A percentile compares a stretch with the other conserved stretches of the same genome.
These are phyloP conservation scores for Phallusia fumigata DNA, from an alignment of 23 tunicate genomes.

Conservation along the genomic window DNA sequence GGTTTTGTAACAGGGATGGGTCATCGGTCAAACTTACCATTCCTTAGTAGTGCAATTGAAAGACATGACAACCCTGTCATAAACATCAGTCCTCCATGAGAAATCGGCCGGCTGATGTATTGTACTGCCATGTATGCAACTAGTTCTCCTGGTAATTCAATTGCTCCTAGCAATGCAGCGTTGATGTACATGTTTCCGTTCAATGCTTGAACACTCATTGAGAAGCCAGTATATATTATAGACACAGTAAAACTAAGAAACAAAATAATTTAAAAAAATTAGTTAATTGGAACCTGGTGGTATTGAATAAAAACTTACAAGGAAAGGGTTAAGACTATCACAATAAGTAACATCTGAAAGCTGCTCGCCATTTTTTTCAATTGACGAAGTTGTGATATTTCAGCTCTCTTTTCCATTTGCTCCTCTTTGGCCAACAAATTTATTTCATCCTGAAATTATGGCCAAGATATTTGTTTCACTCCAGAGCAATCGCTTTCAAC, in stretches of 20 bases:
- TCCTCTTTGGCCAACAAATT: neutral
- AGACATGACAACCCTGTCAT: constrained; percentile 27
- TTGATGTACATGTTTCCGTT: constrained; percentile 31
- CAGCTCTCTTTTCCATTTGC: neutral
- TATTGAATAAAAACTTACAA: neutral
- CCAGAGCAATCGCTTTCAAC: too few species aligned
- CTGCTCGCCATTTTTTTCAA: neutral
- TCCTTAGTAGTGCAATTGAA: constrained; percentile 9
- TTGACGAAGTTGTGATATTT: neutral
- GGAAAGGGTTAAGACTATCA: neutral
- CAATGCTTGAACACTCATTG: constrained; percentile 25
- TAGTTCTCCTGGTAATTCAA: constrained; percentile 25
- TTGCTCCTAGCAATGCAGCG: constrained; percentile 23
- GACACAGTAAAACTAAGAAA: neutral
- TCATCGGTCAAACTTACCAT: constrained; percentile 36
- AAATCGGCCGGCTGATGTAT: constrained; percentile 14
- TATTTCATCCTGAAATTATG: neutral
- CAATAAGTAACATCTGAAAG: neutral
- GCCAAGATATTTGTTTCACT: too few species aligned
- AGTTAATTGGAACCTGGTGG: neutral
- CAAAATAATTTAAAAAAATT: too few species aligned
- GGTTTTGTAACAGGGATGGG: too few species aligned
- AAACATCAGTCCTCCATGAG: constrained; percentile 29
- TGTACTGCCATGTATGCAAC: constrained; percentile 22
- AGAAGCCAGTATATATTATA: constrained; percentile 21